Percentiles rank a stretch among this genome's conserved stretches.
Evolutionary conservation across 2,113 vertebrate species (phyloP).

Genomic region (Apteryx mantelli): DNA sequence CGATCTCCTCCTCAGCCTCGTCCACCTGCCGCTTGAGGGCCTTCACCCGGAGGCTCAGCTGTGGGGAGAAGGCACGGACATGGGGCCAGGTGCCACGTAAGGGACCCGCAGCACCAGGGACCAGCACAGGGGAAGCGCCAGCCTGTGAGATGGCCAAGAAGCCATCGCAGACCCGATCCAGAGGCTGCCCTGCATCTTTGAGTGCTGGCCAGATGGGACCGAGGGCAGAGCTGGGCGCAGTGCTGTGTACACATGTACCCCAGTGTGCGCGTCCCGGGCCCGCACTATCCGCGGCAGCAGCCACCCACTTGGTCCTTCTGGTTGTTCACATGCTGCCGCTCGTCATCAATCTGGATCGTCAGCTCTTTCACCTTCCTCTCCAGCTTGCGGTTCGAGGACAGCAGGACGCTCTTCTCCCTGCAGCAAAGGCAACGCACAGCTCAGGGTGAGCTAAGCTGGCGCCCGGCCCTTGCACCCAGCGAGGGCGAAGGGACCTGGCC

Average conservation of each 20-base stretch:
- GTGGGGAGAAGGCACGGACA: not conserved
- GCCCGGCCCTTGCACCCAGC: too few relatives aligned
- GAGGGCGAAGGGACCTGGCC: too few relatives aligned
- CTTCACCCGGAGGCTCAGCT: slow-evolving; percentile 91
- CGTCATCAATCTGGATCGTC: slow-evolving; percentile 90
- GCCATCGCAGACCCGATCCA: too few relatives aligned
- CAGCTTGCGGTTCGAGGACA: slow-evolving; percentile 87
- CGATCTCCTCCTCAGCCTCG: slow-evolving; percentile 91
- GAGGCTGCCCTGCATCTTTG: rapidly evolving
- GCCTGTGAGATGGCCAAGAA: too few relatives aligned
- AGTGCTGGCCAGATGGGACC: too few relatives aligned
- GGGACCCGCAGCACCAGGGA: too few relatives aligned
- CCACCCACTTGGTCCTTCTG: slow-evolving; percentile 90
- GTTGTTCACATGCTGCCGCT: slow-evolving; percentile 86
- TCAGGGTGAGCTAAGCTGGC: too few relatives aligned
- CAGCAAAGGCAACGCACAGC: rapidly evolving
- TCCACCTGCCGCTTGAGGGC: slow-evolving; percentile 95
- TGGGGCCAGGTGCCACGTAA: not conserved
- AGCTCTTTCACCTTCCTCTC: slow-evolving; percentile 94
- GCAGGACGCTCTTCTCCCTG: slow-evolving; percentile 87
- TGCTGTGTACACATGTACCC: too few relatives aligned
- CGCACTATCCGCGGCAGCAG: too few relatives aligned
- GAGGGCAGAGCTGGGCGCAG: too few relatives aligned
- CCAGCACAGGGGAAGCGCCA: too few relatives aligned
- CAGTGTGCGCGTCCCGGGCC: too few relatives aligned